Percentiles rank a stretch among this genome's conserved stretches.
These are phyloP conservation scores for Chroicocephalus ridibundus DNA, from an alignment of 2,113 vertebrate genomes.

Conservation along the genomic window DNA sequence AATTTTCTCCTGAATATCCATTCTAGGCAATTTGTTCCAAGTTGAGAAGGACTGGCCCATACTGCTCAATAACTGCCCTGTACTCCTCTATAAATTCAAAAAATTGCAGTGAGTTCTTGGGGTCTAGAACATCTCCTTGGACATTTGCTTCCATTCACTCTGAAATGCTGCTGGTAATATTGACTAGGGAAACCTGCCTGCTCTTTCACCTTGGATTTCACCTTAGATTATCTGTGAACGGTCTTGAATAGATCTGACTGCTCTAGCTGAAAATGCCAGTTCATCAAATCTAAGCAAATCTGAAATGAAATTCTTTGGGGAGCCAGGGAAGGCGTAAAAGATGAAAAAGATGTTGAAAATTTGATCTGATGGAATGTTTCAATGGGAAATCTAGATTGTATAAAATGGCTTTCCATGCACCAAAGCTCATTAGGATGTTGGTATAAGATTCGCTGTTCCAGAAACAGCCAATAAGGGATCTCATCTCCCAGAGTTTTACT, in stretches of 20 bases:
- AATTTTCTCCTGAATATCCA: not conserved
- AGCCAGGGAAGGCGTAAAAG: not conserved
- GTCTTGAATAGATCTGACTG: not conserved
- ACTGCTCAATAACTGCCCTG: too few relatives aligned
- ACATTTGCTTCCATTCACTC: not conserved
- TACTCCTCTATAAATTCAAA: not conserved
- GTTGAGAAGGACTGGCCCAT: not conserved
- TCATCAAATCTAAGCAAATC: not conserved
- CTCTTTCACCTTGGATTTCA: not conserved
- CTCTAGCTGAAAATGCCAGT: not conserved
- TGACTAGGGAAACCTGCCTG: not conserved
- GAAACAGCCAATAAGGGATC: not conserved
- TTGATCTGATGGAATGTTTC: not conserved
- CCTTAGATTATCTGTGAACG: not conserved
- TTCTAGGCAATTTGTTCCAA: not conserved
- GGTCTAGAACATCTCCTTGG: not conserved
- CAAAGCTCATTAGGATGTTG: not conserved
- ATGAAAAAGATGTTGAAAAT: not conserved
- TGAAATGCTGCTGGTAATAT: not conserved
- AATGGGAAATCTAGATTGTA: not conserved
- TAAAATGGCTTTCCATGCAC: not conserved
- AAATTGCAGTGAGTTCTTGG: not conserved
- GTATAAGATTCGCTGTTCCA: not conserved
- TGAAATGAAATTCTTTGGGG: not conserved
- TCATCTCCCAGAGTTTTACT: not conserved